Percentiles rank a stretch among this genome's conserved stretches.
phyloP scores from a whole-genome alignment of 1,140 invertebrate species.

The Dufourea novaeangliae region DNA sequence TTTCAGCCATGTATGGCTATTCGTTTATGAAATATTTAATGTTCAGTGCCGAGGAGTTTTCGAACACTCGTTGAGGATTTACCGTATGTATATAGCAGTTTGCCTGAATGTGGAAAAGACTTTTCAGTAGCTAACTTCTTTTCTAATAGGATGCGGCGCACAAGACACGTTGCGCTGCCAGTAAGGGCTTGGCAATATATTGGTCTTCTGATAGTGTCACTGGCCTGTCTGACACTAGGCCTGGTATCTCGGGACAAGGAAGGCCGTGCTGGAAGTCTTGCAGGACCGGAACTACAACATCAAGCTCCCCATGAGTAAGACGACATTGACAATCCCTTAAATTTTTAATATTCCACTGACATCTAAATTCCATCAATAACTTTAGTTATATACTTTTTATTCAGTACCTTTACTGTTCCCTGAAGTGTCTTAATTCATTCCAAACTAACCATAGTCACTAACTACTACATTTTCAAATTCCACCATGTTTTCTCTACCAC shows the following conservation, averaged over 20 bases:
- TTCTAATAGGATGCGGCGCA: constrained; percentile 69
- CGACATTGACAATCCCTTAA: not conserved
- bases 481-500: not conserved
- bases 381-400: no score
- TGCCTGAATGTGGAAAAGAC: not conserved
- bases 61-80: no score
- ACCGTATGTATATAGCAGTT: no score
- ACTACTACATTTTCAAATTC: not conserved
- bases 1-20: no score
- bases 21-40: no score
- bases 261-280: constrained; percentile 74
- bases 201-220: constrained; percentile 74
- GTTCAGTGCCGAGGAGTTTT: no score
- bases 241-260: constrained; percentile 75
- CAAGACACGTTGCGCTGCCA: constrained; percentile 73
- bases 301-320: constrained; percentile 74
- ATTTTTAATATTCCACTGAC: no score
- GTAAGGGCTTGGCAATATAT: constrained; percentile 77
- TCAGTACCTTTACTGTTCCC: no score
- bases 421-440: no score
- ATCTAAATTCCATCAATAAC: no score
- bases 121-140: not conserved
- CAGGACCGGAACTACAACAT: constrained; percentile 75
- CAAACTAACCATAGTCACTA: not conserved
- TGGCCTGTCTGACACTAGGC: constrained; percentile 76